Base-by-base conservation (phyloP, 2,888 invertebrate species). In the Teleogryllus oceanicus region DNA sequence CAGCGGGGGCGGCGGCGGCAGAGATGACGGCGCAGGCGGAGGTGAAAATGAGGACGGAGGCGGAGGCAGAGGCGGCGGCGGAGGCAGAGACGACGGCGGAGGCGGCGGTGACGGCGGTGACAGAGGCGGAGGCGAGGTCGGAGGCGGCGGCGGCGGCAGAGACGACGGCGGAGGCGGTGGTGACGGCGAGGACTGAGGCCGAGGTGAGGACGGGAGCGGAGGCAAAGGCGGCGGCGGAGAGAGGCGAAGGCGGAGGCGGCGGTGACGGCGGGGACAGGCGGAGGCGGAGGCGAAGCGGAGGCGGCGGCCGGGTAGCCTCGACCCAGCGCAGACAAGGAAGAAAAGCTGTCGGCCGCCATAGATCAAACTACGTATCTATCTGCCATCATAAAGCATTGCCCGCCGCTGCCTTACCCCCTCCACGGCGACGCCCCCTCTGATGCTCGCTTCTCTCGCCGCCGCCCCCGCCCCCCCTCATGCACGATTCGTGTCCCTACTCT, bases 141-240 rank as follows among this genome's bases (percentile, higher is more conserved):
- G 80, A 50, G 49, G 76, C 76, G 74, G 50, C 12, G 18, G 11
- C 49, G 77, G 76, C 21, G 76, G 37, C 37, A 80, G 77, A 78
- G 78, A 51, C 21, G 5, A 21, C 87, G 86, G 83, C 83, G 83
- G 83, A 84, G 83, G 49, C 84, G 79, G 37, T 77, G 79, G 77
- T 77, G 80, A 79, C 51, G 79, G 79, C 49, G 49, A 4, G 5
- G 24, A 4, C 24, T 0, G 24, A 37, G 24, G 24, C 24, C 2
- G 5, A 4, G 24, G 5, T 3, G 24, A 4, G 4, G 24, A 0
- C 24, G 24, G 24, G 2, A 3, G 77, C 75, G 50, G 24, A 5
- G 37, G 37, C 8, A 8, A 1, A 4, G 1, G 37, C 37, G 37
- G 37, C 1, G 37, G 8, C 37, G 8, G 37, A 8, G 37, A 8